Evolutionary conservation across 2,113 vertebrate species (phyloP).

Genomic region (Brachypteracias leptosomus): DNA sequence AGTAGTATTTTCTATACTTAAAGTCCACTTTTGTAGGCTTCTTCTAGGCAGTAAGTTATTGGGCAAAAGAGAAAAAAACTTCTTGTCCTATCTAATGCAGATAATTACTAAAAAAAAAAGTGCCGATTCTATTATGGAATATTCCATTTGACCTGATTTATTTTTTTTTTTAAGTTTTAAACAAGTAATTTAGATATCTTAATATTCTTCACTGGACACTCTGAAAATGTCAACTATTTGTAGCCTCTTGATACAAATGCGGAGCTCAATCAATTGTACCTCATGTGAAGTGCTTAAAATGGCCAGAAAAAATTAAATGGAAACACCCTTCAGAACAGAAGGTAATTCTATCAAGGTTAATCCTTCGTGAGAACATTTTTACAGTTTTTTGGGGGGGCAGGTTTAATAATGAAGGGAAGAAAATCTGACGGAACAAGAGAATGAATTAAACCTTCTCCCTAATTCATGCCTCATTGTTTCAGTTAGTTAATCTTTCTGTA

Average conservation of each 20-base stretch:
- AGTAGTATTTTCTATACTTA: neutral
- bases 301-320: neutral
- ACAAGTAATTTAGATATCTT: neutral
- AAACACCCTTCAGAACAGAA: neutral
- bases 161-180: neutral
- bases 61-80: neutral
- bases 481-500: neutral
- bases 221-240: neutral
- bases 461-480: neutral
- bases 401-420: neutral
- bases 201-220: neutral
- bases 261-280: neutral
- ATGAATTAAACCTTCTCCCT: neutral
- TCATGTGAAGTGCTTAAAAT: neutral
- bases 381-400: neutral
- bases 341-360: neutral
- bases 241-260: neutral
- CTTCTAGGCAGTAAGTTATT: neutral
- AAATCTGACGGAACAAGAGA: neutral
- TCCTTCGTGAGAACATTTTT: neutral
- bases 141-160: neutral
- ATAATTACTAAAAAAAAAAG: neutral
- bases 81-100: neutral
- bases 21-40: neutral
- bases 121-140: neutral